Evolutionary conservation across 2,797 vertebrate species (phyloP).

Genomic region (Chrysocyon brachyurus): DNA sequence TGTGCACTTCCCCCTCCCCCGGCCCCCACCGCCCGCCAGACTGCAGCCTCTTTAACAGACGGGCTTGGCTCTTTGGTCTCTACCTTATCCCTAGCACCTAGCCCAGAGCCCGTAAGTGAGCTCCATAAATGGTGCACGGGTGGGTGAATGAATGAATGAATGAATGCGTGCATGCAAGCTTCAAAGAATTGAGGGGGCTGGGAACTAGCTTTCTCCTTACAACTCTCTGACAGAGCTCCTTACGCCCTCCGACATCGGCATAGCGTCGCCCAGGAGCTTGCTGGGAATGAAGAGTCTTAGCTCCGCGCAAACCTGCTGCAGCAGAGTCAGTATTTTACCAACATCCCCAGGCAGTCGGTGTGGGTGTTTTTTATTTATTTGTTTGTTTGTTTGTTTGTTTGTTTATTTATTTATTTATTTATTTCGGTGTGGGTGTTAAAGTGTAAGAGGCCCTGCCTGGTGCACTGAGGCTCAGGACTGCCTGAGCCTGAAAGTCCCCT

Average conservation of each 20-base stretch:
- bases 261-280: not conserved
- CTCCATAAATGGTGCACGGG: not conserved
- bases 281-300: not conserved
- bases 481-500: not conserved
- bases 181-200: not conserved
- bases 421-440: accelerated
- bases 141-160: not conserved
- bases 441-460: not conserved
- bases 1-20: not conserved
- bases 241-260: accelerated
- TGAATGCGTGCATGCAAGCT: not conserved
- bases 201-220: not conserved
- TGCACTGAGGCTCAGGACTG: not conserved
- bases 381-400: no score
- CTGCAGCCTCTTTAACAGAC: not conserved
- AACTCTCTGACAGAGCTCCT: no score
- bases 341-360: accelerated
- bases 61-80: not conserved
- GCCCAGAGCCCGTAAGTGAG: not conserved
- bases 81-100: not conserved
- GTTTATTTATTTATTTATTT: no score
- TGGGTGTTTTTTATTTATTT: accelerated
- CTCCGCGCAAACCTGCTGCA: not conserved
- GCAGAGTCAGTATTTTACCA: not conserved
- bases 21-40: not conserved